Percentiles rank a stretch among this genome's conserved stretches.
These are phyloP conservation scores for Nixonia krombeini DNA, from an alignment of 1,140 invertebrate species.

Conservation along the genomic window DNA sequence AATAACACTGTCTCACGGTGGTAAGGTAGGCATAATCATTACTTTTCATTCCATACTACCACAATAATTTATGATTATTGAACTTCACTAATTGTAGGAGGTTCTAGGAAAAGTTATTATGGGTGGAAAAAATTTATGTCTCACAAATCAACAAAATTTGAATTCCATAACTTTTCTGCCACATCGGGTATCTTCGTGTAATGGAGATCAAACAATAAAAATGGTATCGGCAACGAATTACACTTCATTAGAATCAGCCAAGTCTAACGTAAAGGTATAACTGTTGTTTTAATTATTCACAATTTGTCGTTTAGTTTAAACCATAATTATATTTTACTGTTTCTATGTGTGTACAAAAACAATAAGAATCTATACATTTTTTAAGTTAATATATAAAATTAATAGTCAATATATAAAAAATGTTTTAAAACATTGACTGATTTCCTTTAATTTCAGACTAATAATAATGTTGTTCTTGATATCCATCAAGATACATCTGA, in stretches of 20 bases:
- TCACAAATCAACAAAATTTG: conserved; percentile 54
- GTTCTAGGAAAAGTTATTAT: conserved; percentile 64
- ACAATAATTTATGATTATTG: conserved; percentile 4
- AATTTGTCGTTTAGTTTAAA: too few relatives aligned
- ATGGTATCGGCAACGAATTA: conserved; percentile 19
- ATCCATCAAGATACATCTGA: conserved; percentile 52
- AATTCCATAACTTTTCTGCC: conserved; percentile 53
- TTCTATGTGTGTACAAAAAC: too few relatives aligned
- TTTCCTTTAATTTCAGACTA: conserved; percentile 43
- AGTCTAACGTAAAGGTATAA: conserved; percentile 30
- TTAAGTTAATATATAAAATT: too few relatives aligned
- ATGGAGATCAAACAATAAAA: conserved; percentile 56
- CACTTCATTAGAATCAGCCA: neutral
- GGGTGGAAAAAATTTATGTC: conserved; percentile 59
- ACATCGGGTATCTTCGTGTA: conserved; percentile 51
- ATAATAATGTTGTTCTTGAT: conserved; percentile 55
- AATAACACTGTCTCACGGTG: conserved; percentile 62
- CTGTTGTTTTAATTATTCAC: too few relatives aligned
- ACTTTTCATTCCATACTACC: neutral
- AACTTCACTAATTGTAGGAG: conserved; percentile 51
- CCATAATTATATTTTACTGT: too few relatives aligned
- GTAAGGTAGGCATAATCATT: conserved; percentile 53
- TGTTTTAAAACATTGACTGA: conserved; percentile 8
- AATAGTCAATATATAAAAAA: too few relatives aligned
- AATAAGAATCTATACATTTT: too few relatives aligned